A percentile compares a stretch with the other conserved stretches of the same genome.
Conservation (phyloP, 2,888 invertebrate genomes). For the Lagria hirta region DNA sequence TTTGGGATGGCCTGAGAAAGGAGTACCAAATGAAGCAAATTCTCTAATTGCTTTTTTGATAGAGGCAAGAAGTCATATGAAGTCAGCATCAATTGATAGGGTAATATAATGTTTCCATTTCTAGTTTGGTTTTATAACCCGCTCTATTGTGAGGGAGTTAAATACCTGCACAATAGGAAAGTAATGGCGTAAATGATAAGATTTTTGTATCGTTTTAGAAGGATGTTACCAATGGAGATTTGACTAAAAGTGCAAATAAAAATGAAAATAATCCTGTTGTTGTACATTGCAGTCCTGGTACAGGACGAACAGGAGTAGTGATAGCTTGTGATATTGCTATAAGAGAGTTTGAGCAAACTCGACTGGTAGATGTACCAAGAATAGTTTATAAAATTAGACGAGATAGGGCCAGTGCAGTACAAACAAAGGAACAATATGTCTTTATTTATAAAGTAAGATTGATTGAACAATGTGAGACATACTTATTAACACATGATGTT, state of each 20-base stretch:
- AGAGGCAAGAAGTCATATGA: conserved; percentile 70
- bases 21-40: conserved; percentile 80
- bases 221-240: conserved; percentile 38
- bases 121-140: background rate
- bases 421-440: conserved; percentile 89
- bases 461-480: background rate
- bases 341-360: conserved; percentile 79
- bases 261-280: conserved; percentile 69
- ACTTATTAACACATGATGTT: conserved; percentile 32
- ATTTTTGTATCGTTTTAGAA: conserved; percentile 33
- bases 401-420: conserved; percentile 86
- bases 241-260: conserved; percentile 34
- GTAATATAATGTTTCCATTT: conserved; percentile 29
- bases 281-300: conserved; percentile 86
- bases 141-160: no score
- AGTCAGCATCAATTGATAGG: conserved; percentile 44
- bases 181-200: no score
- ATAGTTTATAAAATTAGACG: conserved; percentile 81
- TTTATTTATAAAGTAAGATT: conserved; percentile 82
- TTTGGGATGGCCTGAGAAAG: conserved; percentile 85
- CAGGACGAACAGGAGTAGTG: conserved; percentile 85
- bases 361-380: conserved; percentile 82
- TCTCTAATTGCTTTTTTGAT: conserved; percentile 84
- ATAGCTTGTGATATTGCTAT: conserved; percentile 85
- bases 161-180: background rate